A percentile compares a stretch with the other conserved stretches of the same genome.
phyloP scores from a whole-genome alignment of 2,113 vertebrate genomes.

The Pseudolaguvia tuberculata region DNA sequence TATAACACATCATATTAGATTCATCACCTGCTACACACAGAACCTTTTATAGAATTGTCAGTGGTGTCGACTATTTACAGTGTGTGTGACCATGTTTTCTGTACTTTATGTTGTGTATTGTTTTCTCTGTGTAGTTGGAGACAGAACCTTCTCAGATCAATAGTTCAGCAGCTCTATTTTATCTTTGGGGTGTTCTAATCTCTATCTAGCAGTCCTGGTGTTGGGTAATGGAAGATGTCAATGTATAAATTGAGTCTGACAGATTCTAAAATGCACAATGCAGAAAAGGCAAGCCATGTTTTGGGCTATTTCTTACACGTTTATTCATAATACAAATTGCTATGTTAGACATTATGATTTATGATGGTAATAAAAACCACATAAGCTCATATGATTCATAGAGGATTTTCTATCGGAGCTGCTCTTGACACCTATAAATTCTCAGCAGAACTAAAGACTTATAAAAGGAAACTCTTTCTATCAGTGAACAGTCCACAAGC shows the following conservation, averaged over 20 bases:
- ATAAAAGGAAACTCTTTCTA: background rate
- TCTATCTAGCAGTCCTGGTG: background rate
- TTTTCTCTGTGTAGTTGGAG: background rate
- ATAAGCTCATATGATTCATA: background rate
- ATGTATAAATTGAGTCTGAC: background rate
- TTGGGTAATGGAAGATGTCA: background rate
- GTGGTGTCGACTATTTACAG: background rate
- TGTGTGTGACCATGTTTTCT: background rate
- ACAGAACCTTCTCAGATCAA: background rate
- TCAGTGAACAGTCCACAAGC: background rate
- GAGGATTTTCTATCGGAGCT: background rate
- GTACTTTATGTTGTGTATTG: background rate
- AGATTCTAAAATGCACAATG: background rate
- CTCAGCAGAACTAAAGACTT: background rate
- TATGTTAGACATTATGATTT: background rate
- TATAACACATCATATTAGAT: slow-evolving; percentile 27
- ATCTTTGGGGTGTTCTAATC: background rate
- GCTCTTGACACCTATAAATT: background rate
- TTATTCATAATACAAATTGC: background rate
- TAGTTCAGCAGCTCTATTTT: background rate
- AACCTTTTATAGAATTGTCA: background rate
- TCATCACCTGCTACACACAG: background rate
- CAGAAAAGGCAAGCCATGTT: background rate
- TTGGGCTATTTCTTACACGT: background rate
- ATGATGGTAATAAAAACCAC: background rate